phyloP scores from a whole-genome alignment of 2,797 vertebrate genomes.

The Pseudocheirus occidentalis region DNA sequence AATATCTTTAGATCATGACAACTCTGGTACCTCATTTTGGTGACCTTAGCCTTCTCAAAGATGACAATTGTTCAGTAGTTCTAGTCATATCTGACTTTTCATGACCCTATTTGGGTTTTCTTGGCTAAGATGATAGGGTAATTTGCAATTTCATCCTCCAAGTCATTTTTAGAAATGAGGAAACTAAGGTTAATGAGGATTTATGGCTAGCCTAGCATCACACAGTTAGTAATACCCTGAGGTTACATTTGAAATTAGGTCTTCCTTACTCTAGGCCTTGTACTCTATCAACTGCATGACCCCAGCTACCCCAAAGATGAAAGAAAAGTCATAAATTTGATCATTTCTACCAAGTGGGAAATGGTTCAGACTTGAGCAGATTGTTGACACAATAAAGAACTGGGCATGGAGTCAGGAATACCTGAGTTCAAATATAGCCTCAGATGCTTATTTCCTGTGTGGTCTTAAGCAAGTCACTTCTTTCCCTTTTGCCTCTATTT shows the following conservation, averaged over 20 bases:
- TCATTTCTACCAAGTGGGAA: background rate
- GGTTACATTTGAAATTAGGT: background rate
- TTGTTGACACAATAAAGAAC: background rate
- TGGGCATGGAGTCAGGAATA: background rate
- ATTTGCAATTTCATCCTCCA: background rate
- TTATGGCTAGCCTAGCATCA: fast-evolving
- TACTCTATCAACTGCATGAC: background rate
- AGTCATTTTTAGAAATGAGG: background rate
- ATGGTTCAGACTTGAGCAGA: background rate
- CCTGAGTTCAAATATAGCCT: background rate
- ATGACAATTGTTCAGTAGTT: background rate
- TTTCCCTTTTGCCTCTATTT: background rate
- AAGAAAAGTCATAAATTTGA: background rate
- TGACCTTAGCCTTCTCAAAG: background rate
- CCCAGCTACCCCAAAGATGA: background rate
- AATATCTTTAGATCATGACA: background rate
- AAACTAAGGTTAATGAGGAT: background rate
- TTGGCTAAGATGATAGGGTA: background rate
- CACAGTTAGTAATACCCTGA: background rate
- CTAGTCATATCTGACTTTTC: background rate
- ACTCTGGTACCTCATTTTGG: background rate
- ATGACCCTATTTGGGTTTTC: background rate
- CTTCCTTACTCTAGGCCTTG: background rate
- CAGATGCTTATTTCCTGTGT: background rate
- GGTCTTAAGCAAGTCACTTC: background rate